Conservation (phyloP, 2,797 vertebrate species). For the Anguilla marmorata region DNA sequence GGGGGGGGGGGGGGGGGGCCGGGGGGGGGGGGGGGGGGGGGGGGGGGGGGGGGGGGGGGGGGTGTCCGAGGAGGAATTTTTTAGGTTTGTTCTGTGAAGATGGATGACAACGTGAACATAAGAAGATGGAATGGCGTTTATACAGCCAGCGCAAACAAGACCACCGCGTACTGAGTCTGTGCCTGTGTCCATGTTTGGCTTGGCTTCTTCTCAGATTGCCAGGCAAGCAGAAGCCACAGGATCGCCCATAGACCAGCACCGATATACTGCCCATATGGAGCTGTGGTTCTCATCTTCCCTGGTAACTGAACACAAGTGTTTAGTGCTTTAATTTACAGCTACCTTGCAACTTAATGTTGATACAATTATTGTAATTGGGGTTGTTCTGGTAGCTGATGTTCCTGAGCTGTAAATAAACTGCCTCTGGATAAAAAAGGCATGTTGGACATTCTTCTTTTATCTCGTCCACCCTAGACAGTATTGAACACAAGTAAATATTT, state of each 20-base stretch:
- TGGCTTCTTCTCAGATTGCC: neutral
- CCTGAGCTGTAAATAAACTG: neutral
- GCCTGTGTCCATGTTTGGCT: neutral
- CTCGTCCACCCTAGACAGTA: neutral
- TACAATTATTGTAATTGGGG: slow-evolving; percentile 6
- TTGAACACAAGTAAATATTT: neutral
- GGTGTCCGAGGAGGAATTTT: slow-evolving; percentile 27
- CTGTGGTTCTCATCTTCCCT: neutral
- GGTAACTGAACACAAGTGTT: neutral
- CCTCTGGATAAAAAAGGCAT: neutral
- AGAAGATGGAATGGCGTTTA: neutral
- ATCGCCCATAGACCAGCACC: neutral
- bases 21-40: neutral
- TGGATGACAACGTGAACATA: neutral
- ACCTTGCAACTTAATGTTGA: neutral
- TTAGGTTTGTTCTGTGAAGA: slow-evolving; percentile 42
- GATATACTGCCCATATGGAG: neutral
- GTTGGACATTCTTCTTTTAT: neutral
- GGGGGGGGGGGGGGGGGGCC: no score
- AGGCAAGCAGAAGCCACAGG: neutral
- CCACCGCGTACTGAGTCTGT: neutral
- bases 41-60: neutral
- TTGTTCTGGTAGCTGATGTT: neutral
- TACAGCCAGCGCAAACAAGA: neutral
- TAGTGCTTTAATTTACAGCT: neutral